Evolutionary conservation across 2,113 vertebrate genomes (phyloP), one percentile per base, ranked within the genome.

Genomic region (Cyanoramphus novaezelandiae): DNA sequence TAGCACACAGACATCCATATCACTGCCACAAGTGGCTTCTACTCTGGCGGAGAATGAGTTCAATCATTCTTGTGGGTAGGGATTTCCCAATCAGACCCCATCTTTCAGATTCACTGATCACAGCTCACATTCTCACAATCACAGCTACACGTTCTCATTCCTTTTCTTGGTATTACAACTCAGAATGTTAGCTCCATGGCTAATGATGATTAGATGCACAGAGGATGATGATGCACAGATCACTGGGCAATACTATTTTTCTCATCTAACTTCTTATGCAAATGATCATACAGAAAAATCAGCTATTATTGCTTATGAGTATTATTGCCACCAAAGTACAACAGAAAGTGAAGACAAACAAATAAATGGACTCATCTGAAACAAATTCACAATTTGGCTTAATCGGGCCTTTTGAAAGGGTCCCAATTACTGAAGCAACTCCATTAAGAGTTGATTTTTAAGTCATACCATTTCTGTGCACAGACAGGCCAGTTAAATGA

Each of bases 221-320:
- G 79, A 93, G 24, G 43, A 88, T 35, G 74, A 91, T 75, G 94
- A 72, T 44, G 72, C 70, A 94, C 91, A 95, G 77, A 93, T 84
- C 86, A 87, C 70, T 87, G 83, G 83, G 81, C 88, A 96, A 82
- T 50, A 78, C 20, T 76, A 65, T 82, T 91, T 93, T 91, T 89
- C 86, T 91, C 74, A 72, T 92, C 74, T 78, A 94, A 82, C 28
- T 92, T 93, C 79, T 85, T 79, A 95, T 59, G 77, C 67, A 92
- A 95, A 96, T 74, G 41, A 93, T 74, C 70, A 59, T 20, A 35
- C 62, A 95, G 84, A 85, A 92, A 93, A 95, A 88, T 59, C 91
- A 89, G 47, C 77, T 82, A 64, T 86, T 86, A 84, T 41, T 92
- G 79, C 62, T 90, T 81, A 78, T 67, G 88, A 96, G 80, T 59